Evolutionary conservation across 35 echinoderm and acorn worm genomes (phyloP).

Genomic region (Apostichopus californicus): DNA sequence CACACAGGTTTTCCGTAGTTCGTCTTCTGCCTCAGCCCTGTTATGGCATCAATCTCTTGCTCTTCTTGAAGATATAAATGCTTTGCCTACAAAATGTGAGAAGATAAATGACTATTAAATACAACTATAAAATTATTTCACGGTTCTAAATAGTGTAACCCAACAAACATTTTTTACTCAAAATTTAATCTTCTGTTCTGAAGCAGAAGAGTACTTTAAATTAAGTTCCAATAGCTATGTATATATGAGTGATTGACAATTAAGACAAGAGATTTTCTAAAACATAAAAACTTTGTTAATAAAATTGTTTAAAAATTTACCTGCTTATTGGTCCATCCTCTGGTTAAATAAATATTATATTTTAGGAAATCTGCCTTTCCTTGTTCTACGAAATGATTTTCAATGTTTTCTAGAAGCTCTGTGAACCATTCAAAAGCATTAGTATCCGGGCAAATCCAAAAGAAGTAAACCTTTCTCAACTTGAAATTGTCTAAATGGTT

Average conservation of each 20-base stretch:
- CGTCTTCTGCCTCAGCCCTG: conserved; percentile 95
- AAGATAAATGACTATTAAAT: too few species aligned
- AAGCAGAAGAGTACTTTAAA: too few species aligned
- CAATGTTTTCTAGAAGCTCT: conserved; percentile 58
- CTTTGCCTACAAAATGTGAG: conserved; percentile 69
- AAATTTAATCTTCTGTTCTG: too few species aligned
- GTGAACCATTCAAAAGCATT: conserved; percentile 96
- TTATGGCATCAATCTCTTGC: conserved; percentile 88
- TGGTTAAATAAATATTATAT: conserved; percentile 84
- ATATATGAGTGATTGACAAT: too few species aligned
- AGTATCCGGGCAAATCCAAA: conserved; percentile 98
- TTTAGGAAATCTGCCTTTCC: conserved; percentile 69
- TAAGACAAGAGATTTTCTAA: too few species aligned
- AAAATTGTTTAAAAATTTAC: conserved; percentile 11
- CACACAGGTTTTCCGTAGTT: conserved; percentile 93
- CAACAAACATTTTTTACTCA: too few species aligned
- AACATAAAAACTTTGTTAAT: too few species aligned
- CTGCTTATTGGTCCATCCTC: conserved; percentile 78
- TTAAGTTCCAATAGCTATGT: too few species aligned
- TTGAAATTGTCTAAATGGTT: conserved; percentile 56
- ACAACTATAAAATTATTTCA: too few species aligned
- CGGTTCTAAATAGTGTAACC: too few species aligned
- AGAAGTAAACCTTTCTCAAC: conserved; percentile 94
- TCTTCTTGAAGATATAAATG: conserved; percentile 97
- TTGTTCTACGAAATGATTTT: conserved; percentile 59